Conservation (phyloP, 1,140 invertebrate genomes). For the Thaumetopoea pityocampa region DNA sequence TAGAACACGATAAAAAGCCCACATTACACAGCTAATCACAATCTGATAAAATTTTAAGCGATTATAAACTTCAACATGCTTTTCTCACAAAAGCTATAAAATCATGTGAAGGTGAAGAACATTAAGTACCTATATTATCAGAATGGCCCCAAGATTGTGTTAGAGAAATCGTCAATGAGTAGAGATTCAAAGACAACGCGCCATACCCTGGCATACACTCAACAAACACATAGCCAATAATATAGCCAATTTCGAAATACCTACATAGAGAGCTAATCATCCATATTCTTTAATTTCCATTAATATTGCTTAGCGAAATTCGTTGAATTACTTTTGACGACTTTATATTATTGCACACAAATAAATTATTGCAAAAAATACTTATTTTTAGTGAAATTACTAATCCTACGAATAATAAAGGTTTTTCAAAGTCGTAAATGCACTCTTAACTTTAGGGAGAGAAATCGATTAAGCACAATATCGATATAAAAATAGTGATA, state of each 20-base stretch:
- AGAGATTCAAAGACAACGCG: no score
- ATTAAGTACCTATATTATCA: constrained; percentile 36
- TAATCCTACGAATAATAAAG: constrained; percentile 5
- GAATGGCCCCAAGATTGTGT: constrained; percentile 64
- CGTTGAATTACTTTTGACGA: constrained; percentile 39
- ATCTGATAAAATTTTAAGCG: constrained; percentile 21
- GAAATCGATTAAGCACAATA: no score
- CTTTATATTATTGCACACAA: constrained; percentile 33
- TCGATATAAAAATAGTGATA: constrained; percentile 11
- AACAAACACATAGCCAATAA: no score
- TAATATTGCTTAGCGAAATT: constrained; percentile 67
- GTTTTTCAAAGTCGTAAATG: no score
- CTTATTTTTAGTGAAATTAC: constrained; percentile 14
- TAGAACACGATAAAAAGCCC: constrained; percentile 40
- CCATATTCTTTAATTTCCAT: constrained; percentile 24
- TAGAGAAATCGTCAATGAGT: constrained; percentile 20
- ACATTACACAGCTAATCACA: constrained; percentile 19
- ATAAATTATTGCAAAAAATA: constrained; percentile 29
- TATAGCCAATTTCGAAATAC: constrained; percentile 14
- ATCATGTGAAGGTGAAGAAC: constrained; percentile 23
- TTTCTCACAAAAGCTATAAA: constrained; percentile 24
- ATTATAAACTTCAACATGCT: constrained; percentile 12
- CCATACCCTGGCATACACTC: no score
- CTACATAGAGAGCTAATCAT: constrained; percentile 40
- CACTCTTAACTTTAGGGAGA: no score